Base-by-base conservation (phyloP, 2,888 invertebrate genomes). In the Rhimphoctona megacephalus region DNA sequence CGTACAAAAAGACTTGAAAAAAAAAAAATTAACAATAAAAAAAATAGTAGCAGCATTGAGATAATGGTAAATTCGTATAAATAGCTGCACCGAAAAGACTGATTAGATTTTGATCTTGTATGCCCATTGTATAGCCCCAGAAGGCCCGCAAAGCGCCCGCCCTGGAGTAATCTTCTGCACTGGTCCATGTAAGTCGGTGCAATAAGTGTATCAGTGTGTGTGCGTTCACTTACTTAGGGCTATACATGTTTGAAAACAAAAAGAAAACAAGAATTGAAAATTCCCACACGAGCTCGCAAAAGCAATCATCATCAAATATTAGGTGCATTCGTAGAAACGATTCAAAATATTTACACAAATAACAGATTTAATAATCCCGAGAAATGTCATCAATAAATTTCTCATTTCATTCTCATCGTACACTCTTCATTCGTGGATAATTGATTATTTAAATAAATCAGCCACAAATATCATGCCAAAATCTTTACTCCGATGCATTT, bases 131-230 rank as follows among this genome's bases (percentile, higher is more conserved):
- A 79, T 70, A 95, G 94, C 93, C 94, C 91, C 94, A 94, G 93
- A 94, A 94, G 94, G 93, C 93, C 92, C 94, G 95, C 94, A 94
- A 94, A 93, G 87, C 92, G 92, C 91, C 93, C 88, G 90, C 92
- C 92, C 91, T 93, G 93, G 89, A 94, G 94, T 95, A 95, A 93
- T 92, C 91, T 91, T 93, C 92, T 91, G 92, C 93, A 92, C 90
- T 92, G 94, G 94, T 94, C 92, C 93, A 94, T 94, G 94, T 94
- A 94, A 94, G 94, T 94, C 89, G 91, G 92, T 92, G 92, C 86
- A 81, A 73, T 86, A 80, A 83, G 76, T 86, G 85, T 87, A 83
- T 87, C 79, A 72, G 80, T 86, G 88, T 88, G 86, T 89, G 86
- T 88, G 81, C 85, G 80, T 84, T 87, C 83, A 87, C 80, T 81